Percentiles rank a stretch among this genome's conserved stretches.
Evolutionary conservation across 2,797 vertebrate genomes (phyloP).

Genomic region (Discoglossus pictus): DNA sequence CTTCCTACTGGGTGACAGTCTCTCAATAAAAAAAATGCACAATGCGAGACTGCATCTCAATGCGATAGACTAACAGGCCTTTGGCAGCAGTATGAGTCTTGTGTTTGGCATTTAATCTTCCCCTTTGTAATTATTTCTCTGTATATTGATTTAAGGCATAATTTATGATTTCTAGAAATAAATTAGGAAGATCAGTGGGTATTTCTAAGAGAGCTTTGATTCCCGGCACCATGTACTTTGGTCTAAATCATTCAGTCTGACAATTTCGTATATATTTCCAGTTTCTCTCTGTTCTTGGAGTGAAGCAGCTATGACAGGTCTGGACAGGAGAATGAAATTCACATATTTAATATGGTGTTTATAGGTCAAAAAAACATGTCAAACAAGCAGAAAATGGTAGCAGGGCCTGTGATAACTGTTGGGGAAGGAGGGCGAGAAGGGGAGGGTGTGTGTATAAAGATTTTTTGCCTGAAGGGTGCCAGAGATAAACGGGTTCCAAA

Average conservation of each 20-base stretch:
- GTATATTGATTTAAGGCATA: conserved; percentile 12
- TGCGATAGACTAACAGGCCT: too few relatives aligned
- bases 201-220: conserved; percentile 24
- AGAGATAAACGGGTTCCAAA: conserved; percentile 35
- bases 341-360: conserved; percentile 47
- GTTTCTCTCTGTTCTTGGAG: not conserved
- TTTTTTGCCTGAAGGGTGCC: conserved; percentile 28
- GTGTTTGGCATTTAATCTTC: not conserved
- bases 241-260: conserved; percentile 28
- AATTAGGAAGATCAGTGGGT: conserved; percentile 9
- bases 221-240: not conserved
- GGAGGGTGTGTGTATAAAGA: conserved; percentile 24
- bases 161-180: conserved; percentile 25
- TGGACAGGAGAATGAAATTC: conserved; percentile 42
- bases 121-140: conserved; percentile 3
- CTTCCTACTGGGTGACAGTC: too few relatives aligned
- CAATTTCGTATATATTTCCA: conserved; percentile 18
- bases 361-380: conserved; percentile 47
- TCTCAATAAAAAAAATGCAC: too few relatives aligned
- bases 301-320: conserved; percentile 31
- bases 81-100: not conserved
- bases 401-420: conserved; percentile 26
- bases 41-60: too few relatives aligned
- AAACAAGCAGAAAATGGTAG: conserved; percentile 42
- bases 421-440: conserved; percentile 22